These are phyloP conservation scores for Choloepus didactylus DNA, from an alignment of 2,797 vertebrate genomes.

Conservation along the genomic window DNA sequence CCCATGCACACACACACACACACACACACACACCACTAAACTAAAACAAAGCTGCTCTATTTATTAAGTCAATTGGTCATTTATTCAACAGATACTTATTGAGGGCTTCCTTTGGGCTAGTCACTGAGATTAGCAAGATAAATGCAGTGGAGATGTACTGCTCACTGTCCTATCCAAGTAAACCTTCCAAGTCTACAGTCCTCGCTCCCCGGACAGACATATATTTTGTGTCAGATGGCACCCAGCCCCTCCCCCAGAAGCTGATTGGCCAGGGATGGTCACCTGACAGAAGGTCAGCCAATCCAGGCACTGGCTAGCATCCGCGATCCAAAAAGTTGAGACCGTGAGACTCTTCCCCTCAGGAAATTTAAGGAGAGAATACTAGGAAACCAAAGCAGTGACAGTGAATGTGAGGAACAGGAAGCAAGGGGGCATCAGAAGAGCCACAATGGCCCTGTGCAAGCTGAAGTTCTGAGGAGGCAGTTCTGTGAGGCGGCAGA, in stretches of 20 bases:
- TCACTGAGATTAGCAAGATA: neutral
- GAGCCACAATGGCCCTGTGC: fast-evolving
- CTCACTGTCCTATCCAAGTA: neutral
- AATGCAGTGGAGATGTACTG: neutral
- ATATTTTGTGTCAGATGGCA: neutral
- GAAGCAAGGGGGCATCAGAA: neutral
- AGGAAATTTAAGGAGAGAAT: neutral
- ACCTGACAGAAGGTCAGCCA: neutral
- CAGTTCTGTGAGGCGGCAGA: neutral
- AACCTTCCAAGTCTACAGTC: neutral
- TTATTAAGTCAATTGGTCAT: neutral
- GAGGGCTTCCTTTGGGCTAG: neutral
- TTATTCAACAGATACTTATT: neutral
- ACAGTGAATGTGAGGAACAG: neutral
- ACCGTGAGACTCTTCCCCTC: neutral
- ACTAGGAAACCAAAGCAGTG: neutral
- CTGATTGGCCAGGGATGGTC: neutral
- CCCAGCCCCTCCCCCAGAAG: neutral
- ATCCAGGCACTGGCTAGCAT: neutral
- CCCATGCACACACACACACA: conserved; percentile 6
- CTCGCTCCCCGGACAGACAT: neutral
- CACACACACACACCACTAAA: too few species aligned
- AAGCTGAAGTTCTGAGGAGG: neutral
- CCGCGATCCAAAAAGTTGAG: neutral
- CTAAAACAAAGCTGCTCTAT: neutral